Base-by-base conservation (phyloP, 64 coral and sea anemone genomes). In the Montipora sp. region DNA sequence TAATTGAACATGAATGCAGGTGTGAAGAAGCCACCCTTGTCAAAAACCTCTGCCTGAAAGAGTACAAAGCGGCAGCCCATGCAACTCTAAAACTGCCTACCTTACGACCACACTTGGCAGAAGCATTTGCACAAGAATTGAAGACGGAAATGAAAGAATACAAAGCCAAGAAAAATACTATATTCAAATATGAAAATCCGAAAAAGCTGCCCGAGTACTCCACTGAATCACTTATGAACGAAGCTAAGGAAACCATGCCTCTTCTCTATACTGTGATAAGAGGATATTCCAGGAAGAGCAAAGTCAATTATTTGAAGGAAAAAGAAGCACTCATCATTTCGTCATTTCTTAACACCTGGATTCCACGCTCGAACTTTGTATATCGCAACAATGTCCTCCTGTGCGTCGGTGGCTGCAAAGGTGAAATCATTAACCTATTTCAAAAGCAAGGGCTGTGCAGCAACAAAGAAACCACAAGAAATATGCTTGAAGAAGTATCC, bases 261-360 rank as follows among this genome's bases (percentile, higher is more conserved):
- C 6, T 77, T 2, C 47, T 73, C n/a, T 15, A 49, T 11, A 45
- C 51, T 6, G 65, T 91, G 2, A 59, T 91, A 11, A 91, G 15
- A 75, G 70, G 24, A 49, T 49, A 1, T 12, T 59, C 78, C 3
- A 80, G 24, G 5, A 92, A 84, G 36, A 50, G 45, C 47, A 46
- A 19, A 3, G 90, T 50, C 3, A 83, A 73, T 27, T 92, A 47
- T 50, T 8, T 81, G 5, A 13, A 55, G 23, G 70, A 92, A 61
- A 92, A 92, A 75, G 78, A 84, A 46, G 90, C 67, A 7, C 51
- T 92, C 1, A 68, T 63, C 5, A 11, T 92, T 45, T 92, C 80
- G 5, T 65, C 90, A 6, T 55, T 92, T 20, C 47, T 92, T 11
- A 91, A 92, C 61, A 92, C 90, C 36, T 88, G 87, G 87, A 75